phyloP scores from a whole-genome alignment of 2,113 vertebrate species.

The Aegithalos caudatus region DNA sequence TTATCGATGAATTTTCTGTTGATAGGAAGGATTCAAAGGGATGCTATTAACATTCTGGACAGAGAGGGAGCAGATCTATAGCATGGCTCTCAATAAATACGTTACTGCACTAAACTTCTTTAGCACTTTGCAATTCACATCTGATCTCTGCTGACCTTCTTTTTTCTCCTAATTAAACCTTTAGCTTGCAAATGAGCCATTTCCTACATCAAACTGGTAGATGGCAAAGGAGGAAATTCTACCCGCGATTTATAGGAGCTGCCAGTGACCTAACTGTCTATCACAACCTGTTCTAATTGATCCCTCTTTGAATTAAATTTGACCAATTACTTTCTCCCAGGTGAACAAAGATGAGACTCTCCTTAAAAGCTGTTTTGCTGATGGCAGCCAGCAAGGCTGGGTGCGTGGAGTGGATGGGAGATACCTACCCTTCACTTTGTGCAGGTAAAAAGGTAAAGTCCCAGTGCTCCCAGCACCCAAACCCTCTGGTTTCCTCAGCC shows the following conservation, averaged over 20 bases:
- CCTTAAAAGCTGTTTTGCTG: background rate
- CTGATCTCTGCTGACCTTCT: constrained; percentile 52
- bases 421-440: background rate
- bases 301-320: constrained; percentile 10
- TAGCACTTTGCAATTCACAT: constrained; percentile 58
- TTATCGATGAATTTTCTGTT: background rate
- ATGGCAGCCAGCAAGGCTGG: accelerated
- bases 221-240: constrained; percentile 24
- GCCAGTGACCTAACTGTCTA: constrained; percentile 4
- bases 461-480: background rate
- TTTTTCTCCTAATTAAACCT: constrained; percentile 62
- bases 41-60: constrained; percentile 6
- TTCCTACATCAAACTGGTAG: constrained; percentile 30
- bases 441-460: accelerated
- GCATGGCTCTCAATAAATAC: background rate
- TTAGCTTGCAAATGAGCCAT: constrained; percentile 59
- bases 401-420: background rate
- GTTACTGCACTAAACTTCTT: constrained; percentile 20
- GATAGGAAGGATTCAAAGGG: background rate
- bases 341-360: background rate
- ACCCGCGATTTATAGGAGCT: constrained; percentile 14
- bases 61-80: constrained; percentile 14
- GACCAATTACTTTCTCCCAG: constrained; percentile 17
- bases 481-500: background rate
- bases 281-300: constrained; percentile 35